These are phyloP conservation scores for Neoaliturus tenellus DNA, from an alignment of 2,888 invertebrate species.

Conservation along the genomic window DNA sequence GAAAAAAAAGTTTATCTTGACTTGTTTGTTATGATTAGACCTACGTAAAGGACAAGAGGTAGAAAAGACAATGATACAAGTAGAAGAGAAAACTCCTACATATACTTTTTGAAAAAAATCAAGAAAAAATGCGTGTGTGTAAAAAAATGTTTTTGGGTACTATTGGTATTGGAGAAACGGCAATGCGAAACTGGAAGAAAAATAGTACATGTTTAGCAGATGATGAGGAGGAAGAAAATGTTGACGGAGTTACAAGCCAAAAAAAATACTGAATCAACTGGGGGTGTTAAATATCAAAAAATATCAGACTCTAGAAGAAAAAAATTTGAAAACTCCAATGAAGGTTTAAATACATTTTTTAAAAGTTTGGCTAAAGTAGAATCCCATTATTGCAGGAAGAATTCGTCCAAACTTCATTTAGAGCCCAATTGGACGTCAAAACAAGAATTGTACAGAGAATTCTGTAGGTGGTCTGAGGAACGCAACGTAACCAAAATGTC, in stretches of 20 bases:
- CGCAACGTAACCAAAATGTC: neutral
- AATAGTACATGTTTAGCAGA: neutral
- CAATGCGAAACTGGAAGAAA: neutral
- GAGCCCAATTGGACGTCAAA: conserved; percentile 40
- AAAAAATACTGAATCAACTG: neutral
- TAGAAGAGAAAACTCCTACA: neutral
- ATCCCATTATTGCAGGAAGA: conserved; percentile 54
- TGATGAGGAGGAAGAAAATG: neutral
- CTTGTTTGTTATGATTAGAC: neutral
- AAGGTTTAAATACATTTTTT: conserved; percentile 10
- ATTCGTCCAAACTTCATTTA: conserved; percentile 40
- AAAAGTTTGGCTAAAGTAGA: conserved; percentile 41
- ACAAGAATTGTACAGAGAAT: conserved; percentile 27
- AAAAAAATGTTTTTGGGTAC: conserved; percentile 16
- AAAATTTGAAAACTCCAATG: no score
- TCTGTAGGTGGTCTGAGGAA: conserved; percentile 8
- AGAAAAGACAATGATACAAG: neutral
- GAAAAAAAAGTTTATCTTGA: conserved; percentile 1
- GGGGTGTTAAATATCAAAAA: neutral
- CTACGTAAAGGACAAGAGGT: neutral
- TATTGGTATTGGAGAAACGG: neutral
- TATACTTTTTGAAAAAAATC: neutral
- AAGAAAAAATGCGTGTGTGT: conserved; percentile 13
- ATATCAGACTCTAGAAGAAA: neutral
- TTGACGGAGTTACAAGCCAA: neutral